Evolutionary conservation across 2,888 invertebrate species (phyloP), one percentile per base, ranked within the genome.

Genomic region (Philopedon plagiatum): DNA sequence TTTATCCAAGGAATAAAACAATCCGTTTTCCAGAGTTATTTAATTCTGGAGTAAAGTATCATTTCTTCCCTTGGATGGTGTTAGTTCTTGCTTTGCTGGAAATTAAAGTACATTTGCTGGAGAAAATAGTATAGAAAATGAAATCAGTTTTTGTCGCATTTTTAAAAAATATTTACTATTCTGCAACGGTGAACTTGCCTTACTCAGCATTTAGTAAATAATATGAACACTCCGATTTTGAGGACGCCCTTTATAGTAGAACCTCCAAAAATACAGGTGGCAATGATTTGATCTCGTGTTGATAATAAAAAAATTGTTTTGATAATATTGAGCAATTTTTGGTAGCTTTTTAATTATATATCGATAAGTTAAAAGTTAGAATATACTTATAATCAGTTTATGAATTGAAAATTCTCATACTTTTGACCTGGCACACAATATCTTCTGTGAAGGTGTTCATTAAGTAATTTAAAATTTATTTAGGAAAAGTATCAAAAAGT

Each of bases 251-350:
- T 21, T 51, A 5, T 5, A 29, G 26, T 26, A n/a, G 7, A 51
- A 29, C 13, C 9, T 44, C 8, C 8, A 23, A 23, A 54, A 74
- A 79, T 80, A 82, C 81, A 83, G 81, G 84, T 84, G 84, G 85
- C 85, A 85, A 85, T 85, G 83, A 81, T 81, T 84, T 85, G 84
- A 84, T 84, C 84, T 84, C 84, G 81, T 77, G n/a, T 67, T 80
- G 78, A 78, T 61, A 70, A 51, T 32, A 56, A 63, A n/a, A n/a
- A 72, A 75, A 71, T 68, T 58, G 54, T 65, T 68, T 73, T 67
- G 56, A 69, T 76, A 72, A 73, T 49, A 60, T 60, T 77, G 56
- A 74, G 75, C 75, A 73, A 77, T 78, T 80, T 46, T 79, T 78
- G 79, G 79, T 81, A 81, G 80, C 80, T 79, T 80, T 79, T 78